Evolutionary conservation across 2,113 vertebrate species (phyloP), one percentile per base, ranked within the genome.

Genomic region (Labrus mixtus): DNA sequence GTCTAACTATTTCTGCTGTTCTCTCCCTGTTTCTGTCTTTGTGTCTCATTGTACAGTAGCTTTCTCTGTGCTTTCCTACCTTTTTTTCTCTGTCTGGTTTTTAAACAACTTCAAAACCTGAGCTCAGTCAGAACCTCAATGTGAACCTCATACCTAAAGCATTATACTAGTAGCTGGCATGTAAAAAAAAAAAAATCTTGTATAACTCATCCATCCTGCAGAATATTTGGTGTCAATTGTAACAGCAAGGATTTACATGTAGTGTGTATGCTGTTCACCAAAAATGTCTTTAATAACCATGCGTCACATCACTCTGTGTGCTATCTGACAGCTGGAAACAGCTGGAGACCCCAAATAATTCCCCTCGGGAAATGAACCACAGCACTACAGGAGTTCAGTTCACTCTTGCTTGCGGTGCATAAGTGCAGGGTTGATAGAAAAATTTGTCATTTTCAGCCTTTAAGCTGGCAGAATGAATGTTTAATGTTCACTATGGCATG

Each of bases 61-160:
- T 64, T 54, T 67, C 45, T 39, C 55, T 64, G 16, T 62, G 68
- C 59, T 57, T 59, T 43, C n/a, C 6, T 57, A 39, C 22, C 57
- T 69, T 45, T 85, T 45, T 85, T n/a, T 60, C 12, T 76, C 73
- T 25, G 22, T 70, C 41, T 63, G 16, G 8, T 78, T 55, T 83
- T 71, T 62, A 53, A 76, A 48, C 71, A 77, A 68, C 43, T 51
- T 80, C 68, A 76, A 63, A 81, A 78, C 63, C 46, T 65, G 48
- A 70, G 41, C 68, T 60, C 46, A 73, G 51, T 70, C 81, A 82
- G 48, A 86, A 61, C 58, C 67, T 78, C 70, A 68, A 78, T 83
- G 65, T 82, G 74, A 83, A 76, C 69, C 76, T 86, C 81, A 86
- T 82, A 64, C 75, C 63, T 62, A 80, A 81, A 79, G 82, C 82